Evolutionary conservation across 37 sponge, comb jelly and placozoan genomes (phyloP).

Genomic region (Diacarnus erythraeanus): DNA sequence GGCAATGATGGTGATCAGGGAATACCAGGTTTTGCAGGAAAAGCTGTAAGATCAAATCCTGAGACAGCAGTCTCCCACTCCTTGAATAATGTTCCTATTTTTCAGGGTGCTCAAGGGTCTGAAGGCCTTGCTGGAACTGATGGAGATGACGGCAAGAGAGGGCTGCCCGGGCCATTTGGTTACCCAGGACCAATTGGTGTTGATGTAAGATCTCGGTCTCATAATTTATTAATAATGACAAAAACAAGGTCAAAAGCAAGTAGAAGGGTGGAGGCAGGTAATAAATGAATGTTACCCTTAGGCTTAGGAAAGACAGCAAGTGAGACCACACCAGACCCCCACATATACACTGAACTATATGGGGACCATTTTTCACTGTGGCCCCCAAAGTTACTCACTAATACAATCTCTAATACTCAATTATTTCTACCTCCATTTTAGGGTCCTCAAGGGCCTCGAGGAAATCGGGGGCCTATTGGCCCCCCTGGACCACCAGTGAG

Average conservation of each 20-base stretch:
- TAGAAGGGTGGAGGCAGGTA: too few species aligned
- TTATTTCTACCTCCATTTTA: slow-evolving; percentile 1
- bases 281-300: too few species aligned
- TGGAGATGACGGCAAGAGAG: slow-evolving; percentile 22
- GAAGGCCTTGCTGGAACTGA: slow-evolving; percentile 24
- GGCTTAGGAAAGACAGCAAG: too few species aligned
- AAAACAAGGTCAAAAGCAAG: too few species aligned
- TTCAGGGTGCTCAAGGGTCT: slow-evolving; percentile 20
- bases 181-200: slow-evolving; percentile 24
- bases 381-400: too few species aligned
- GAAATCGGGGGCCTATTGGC: slow-evolving; percentile 42
- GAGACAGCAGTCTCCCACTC: background rate
- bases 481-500: slow-evolving; percentile 62
- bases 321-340: too few species aligned
- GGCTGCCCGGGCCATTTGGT: slow-evolving; percentile 16
- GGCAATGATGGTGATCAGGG: slow-evolving; percentile 39
- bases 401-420: too few species aligned
- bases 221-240: too few species aligned
- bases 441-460: slow-evolving; percentile 54
- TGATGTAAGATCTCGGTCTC: too few species aligned
- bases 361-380: too few species aligned
- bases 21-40: slow-evolving; percentile 16
- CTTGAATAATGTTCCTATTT: background rate
- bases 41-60: background rate
- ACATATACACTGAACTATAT: too few species aligned